phyloP scores from a whole-genome alignment of 2,113 vertebrate genomes.

The Forbesichthys agassizii region DNA sequence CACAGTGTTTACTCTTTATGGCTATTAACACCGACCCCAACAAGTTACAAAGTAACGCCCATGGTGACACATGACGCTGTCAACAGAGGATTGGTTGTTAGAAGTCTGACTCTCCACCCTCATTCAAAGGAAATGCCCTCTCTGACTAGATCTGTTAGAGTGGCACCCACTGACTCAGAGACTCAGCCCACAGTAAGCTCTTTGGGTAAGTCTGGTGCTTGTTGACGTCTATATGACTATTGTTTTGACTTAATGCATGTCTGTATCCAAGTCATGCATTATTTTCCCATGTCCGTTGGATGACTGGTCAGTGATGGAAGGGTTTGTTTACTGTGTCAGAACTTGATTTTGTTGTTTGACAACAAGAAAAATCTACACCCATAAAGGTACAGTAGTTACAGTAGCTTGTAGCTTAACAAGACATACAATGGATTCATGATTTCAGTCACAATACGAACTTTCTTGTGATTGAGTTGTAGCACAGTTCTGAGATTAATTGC shows the following conservation, averaged over 20 bases:
- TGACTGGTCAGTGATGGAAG: slow-evolving; percentile 14
- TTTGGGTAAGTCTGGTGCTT: slow-evolving; percentile 46
- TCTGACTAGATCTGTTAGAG: slow-evolving; percentile 8
- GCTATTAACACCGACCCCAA: slow-evolving; percentile 13
- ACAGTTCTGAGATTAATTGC: too few relatives aligned
- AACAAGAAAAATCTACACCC: too few relatives aligned
- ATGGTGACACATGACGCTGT: slow-evolving; percentile 19
- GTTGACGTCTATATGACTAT: slow-evolving; percentile 44
- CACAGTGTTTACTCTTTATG: slow-evolving; percentile 21
- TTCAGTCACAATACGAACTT: too few relatives aligned
- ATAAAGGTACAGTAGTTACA: too few relatives aligned
- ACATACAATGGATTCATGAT: too few relatives aligned
- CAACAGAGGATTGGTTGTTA: slow-evolving; percentile 23
- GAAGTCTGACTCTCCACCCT: slow-evolving; percentile 44
- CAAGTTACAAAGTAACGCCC: slow-evolving; percentile 10
- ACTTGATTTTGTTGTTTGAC: too few relatives aligned
- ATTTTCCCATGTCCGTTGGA: slow-evolving; percentile 38
- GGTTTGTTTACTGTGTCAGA: too few relatives aligned
- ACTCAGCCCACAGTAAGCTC: slow-evolving; percentile 30
- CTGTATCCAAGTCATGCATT: slow-evolving; percentile 22
- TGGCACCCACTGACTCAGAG: slow-evolving; percentile 41
- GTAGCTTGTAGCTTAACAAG: too few relatives aligned
- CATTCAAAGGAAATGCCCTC: slow-evolving; percentile 25
- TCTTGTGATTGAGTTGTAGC: too few relatives aligned
- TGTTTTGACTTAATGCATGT: slow-evolving; percentile 46